Evolutionary conservation across 2,888 invertebrate genomes (phyloP), one percentile per base, ranked within the genome.

Genomic region (Cyaniris semiargus): DNA sequence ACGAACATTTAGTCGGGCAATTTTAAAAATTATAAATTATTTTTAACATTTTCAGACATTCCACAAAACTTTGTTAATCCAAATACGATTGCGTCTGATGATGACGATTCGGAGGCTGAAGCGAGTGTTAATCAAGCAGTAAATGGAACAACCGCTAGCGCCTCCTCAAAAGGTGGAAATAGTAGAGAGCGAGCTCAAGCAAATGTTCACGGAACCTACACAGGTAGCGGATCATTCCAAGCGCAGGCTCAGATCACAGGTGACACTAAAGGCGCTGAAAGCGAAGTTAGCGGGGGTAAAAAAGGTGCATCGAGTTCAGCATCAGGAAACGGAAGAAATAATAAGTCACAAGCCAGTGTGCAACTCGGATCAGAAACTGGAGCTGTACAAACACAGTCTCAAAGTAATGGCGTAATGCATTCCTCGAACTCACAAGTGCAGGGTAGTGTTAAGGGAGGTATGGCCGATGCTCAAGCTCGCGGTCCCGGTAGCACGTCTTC

Each of bases 401-500:
- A 97, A 87, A 97, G 96, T 83, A 95, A 96, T 79, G 97, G 97
- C 5, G 89, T 94, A 81, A 95, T 96, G 84, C 97, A 97, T 84
- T 96, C 96, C n/a, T 97, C 96, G 0, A 96, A 96, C 85, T 95
- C 96, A 5, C 96, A 97, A 93, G 97, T 97, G 0, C 96, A 97
- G 90, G 97, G 97, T 3, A 96, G 97, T 80, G 95, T 96, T 48
- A 96, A 96, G 88, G 97, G 98, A 23, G 97, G 97, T 5, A 95
- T 97, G 94, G 97, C 97, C 1, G 97, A 97, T 86, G 97, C 97
- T 0, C 97, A 97, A 92, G 97, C 97, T 0, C 96, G 96, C 83
- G 97, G 97, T 0, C 96, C 97, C 3, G 97, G 97, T 5, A 96
- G 96, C 83, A 97, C 97, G 0, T 97, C 97, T 0, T 97, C 97